phyloP scores from a whole-genome alignment of 2,113 vertebrate genomes.

The mouse (Mus musculus) region DNA sequence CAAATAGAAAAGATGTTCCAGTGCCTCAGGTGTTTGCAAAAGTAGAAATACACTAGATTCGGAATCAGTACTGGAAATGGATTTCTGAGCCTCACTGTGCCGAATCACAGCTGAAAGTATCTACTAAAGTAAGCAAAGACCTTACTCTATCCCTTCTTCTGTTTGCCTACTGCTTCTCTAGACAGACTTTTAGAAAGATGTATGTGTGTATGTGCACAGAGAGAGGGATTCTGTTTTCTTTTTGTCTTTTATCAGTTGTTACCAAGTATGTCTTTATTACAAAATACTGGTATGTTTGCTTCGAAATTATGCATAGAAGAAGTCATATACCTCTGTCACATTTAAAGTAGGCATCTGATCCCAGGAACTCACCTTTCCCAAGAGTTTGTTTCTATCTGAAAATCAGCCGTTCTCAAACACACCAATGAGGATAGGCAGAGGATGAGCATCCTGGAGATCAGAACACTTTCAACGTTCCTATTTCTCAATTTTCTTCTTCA shows the following conservation, averaged over 20 bases:
- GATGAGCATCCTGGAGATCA: neutral
- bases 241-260: neutral
- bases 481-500: neutral
- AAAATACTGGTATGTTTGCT: conserved; percentile 26
- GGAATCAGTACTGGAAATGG: neutral
- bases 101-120: neutral
- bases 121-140: neutral
- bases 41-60: neutral
- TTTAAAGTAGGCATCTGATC: conserved; percentile 26
- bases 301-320: conserved; percentile 46
- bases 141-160: neutral
- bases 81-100: neutral
- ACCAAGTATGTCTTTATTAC: neutral
- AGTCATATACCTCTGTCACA: conserved; percentile 10
- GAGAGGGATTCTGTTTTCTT: neutral
- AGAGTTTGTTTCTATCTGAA: conserved; percentile 22
- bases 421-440: neutral
- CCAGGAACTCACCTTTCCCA: neutral
- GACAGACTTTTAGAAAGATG: neutral
- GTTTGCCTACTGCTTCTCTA: neutral
- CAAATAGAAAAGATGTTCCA: neutral
- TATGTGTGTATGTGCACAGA: neutral
- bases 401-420: conserved; percentile 15
- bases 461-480: neutral
- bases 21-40: conserved; percentile 2